Conservation (phyloP, 2,888 invertebrate species). For the Eupithecia pulchellata region DNA sequence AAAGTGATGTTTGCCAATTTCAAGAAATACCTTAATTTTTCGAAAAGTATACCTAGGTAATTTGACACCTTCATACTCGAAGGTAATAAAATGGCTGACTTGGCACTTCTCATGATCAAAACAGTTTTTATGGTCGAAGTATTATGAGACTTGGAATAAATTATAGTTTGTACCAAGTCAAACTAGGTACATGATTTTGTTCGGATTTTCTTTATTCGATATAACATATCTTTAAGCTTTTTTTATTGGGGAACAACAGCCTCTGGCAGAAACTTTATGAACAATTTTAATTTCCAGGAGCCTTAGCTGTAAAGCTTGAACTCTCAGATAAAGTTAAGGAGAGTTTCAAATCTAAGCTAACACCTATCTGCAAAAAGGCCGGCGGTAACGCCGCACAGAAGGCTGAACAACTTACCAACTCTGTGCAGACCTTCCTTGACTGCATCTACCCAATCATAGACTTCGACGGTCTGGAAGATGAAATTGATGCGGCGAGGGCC, state of each 20-base stretch:
- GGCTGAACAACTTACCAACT: conserved; percentile 49
- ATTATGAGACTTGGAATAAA: no score
- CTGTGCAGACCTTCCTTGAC: conserved; percentile 63
- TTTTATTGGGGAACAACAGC: not conserved
- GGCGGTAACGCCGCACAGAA: conserved; percentile 62
- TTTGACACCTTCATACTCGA: no score
- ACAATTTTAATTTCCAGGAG: conserved; percentile 54
- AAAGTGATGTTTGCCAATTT: no score
- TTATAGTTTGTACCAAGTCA: no score
- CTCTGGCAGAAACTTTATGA: not conserved
- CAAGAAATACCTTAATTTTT: no score
- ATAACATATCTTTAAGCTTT: no score
- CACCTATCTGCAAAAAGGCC: conserved; percentile 58
- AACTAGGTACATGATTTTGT: no score
- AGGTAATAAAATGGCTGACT: no score
- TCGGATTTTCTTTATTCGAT: no score
- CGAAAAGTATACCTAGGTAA: no score
- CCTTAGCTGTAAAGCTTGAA: conserved; percentile 54
- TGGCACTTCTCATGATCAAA: no score
- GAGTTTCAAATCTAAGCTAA: conserved; percentile 51
- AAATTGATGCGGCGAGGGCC: conserved; percentile 89
- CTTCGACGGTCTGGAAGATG: conserved; percentile 83
- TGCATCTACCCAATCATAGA: conserved; percentile 88
- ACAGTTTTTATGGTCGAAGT: no score
- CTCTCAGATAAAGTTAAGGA: conserved; percentile 48